Evolutionary conservation across 2,113 vertebrate genomes (phyloP).

Genomic region (Scopus umbretta): DNA sequence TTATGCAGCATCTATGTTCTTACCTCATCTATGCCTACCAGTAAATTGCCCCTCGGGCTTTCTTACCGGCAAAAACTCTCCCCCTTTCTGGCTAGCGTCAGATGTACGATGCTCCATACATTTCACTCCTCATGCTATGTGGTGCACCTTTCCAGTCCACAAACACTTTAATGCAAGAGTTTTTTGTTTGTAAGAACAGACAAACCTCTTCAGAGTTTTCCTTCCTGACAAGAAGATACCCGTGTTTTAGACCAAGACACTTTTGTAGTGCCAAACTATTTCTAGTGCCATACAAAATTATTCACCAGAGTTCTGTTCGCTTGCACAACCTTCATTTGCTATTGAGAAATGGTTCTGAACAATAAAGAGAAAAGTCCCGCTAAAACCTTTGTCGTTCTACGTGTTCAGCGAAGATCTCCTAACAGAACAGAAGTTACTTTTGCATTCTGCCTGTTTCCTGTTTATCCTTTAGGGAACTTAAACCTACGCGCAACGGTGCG

Average conservation of each 20-base stretch:
- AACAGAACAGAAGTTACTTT: background rate
- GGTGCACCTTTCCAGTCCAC: background rate
- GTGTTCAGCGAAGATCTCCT: background rate
- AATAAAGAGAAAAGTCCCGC: background rate
- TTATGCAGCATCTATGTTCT: background rate
- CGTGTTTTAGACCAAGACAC: background rate
- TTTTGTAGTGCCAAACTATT: background rate
- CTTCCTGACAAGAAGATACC: background rate
- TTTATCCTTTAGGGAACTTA: background rate
- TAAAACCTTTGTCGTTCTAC: background rate
- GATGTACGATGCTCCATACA: background rate
- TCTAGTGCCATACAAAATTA: background rate
- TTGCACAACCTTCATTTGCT: background rate
- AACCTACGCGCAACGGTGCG: background rate
- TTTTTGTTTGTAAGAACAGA: background rate
- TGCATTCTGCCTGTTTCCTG: conserved; percentile 1
- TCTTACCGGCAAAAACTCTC: background rate
- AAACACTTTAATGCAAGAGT: background rate
- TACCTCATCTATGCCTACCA: background rate
- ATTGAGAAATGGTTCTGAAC: background rate
- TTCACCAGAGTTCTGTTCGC: background rate
- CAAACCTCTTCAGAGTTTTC: background rate
- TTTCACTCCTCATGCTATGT: accelerated
- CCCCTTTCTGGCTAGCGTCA: background rate
- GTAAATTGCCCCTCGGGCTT: background rate